Percentiles rank a stretch among this genome's conserved stretches.
These are phyloP conservation scores for Brassicogethes aeneus DNA, from an alignment of 2,888 invertebrate genomes.

Conservation along the genomic window DNA sequence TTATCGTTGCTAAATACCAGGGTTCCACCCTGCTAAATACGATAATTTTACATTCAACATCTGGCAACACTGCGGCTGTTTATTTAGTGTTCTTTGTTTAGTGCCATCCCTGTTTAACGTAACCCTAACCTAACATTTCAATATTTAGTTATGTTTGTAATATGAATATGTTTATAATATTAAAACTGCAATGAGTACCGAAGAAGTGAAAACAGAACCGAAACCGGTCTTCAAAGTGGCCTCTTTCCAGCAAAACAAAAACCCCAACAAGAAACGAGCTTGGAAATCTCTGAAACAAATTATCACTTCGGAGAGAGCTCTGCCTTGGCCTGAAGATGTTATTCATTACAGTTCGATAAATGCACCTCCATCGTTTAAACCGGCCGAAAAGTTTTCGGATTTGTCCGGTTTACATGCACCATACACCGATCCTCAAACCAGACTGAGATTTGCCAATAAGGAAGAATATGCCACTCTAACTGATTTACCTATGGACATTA, in stretches of 20 bases:
- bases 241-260: constrained; percentile 45
- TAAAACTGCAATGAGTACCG: constrained; percentile 17
- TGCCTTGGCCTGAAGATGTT: constrained; percentile 69
- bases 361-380: constrained; percentile 85
- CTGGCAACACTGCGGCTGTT: no score
- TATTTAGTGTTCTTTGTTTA: no score
- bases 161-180: no score
- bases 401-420: constrained; percentile 79
- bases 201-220: constrained; percentile 27
- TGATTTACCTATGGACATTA: constrained; percentile 84
- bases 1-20: no score
- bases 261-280: constrained; percentile 62
- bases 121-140: background rate
- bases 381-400: constrained; percentile 90
- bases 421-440: constrained; percentile 87
- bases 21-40: no score
- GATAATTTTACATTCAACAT: no score
- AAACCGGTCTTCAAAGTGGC: constrained; percentile 35
- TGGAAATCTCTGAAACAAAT: constrained; percentile 90
- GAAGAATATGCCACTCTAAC: constrained; percentile 84
- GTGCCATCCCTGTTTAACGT: no score
- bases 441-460: constrained; percentile 72
- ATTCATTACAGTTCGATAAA: constrained; percentile 81
- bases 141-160: constrained; percentile 1
- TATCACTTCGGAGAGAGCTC: constrained; percentile 64